phyloP scores from a whole-genome alignment of 2,888 invertebrate genomes.

The Agonopterix heracliana region DNA sequence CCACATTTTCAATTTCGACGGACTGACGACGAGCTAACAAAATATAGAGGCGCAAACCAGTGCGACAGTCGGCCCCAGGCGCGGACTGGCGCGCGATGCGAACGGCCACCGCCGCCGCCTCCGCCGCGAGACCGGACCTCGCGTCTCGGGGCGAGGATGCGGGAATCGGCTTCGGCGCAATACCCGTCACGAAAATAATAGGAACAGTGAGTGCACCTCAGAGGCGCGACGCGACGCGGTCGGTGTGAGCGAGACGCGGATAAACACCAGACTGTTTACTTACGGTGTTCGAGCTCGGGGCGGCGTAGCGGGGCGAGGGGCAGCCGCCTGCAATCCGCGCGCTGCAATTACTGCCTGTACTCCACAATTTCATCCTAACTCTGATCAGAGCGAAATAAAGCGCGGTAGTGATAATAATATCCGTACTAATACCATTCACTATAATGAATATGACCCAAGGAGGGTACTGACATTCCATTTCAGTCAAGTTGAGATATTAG shows the following conservation, averaged over 20 bases:
- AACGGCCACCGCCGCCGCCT: slow-evolving; percentile 71
- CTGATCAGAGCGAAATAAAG: slow-evolving; percentile 27
- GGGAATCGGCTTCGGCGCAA: slow-evolving; percentile 76
- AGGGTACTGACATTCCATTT: too few relatives aligned
- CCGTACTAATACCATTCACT: too few relatives aligned
- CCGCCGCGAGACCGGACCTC: slow-evolving; percentile 73
- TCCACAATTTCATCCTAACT: slow-evolving; percentile 59
- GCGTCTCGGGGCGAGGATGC: slow-evolving; percentile 75
- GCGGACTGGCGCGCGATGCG: slow-evolving; percentile 71
- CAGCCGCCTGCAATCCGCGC: slow-evolving; percentile 72
- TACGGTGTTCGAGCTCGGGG: slow-evolving; percentile 71
- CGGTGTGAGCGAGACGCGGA: slow-evolving; percentile 76
- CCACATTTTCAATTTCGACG: slow-evolving; percentile 61
- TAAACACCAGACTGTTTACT: slow-evolving; percentile 77
- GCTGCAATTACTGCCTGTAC: slow-evolving; percentile 69
- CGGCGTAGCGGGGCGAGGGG: slow-evolving; percentile 44
- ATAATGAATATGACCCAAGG: too few relatives aligned
- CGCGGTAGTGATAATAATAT: neutral
- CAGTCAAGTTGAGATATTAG: too few relatives aligned
- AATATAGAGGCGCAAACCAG: slow-evolving; percentile 62
- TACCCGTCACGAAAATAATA: slow-evolving; percentile 77
- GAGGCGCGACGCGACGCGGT: slow-evolving; percentile 73
- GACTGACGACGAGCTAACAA: slow-evolving; percentile 43
- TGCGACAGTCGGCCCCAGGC: slow-evolving; percentile 70
- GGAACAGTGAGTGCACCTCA: slow-evolving; percentile 76